These are phyloP conservation scores for Solenopsis invicta DNA, from an alignment of 1,140 invertebrate genomes.

Conservation along the genomic window DNA sequence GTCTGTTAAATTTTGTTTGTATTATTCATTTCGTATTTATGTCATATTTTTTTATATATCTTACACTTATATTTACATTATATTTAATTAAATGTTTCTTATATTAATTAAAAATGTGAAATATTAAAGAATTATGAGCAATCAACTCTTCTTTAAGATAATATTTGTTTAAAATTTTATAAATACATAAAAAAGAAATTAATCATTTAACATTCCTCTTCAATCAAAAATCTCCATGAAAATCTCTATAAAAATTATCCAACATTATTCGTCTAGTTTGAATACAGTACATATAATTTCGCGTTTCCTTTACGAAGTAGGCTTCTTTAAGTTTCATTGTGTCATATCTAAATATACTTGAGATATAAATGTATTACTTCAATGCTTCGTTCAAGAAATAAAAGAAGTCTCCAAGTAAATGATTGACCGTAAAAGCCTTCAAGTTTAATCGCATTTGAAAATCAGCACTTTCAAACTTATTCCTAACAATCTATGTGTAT, in stretches of 20 bases:
- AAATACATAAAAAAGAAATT: conserved; percentile 10
- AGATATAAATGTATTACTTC: conserved; percentile 51
- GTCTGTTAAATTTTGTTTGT: too few species aligned
- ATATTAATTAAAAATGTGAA: too few species aligned
- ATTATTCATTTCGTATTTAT: too few species aligned
- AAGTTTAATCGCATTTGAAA: conserved; percentile 68
- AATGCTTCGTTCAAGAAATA: conserved; percentile 24
- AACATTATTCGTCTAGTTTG: neutral
- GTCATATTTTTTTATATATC: too few species aligned
- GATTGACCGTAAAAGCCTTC: conserved; percentile 47
- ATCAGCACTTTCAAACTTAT: neutral
- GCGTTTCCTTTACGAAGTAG: neutral
- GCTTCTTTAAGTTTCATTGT: conserved; percentile 6
- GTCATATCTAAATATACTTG: neutral
- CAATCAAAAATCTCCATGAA: neutral
- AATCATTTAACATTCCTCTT: neutral
- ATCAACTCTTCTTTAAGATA: too few species aligned
- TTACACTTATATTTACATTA: too few species aligned
- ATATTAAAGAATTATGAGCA: too few species aligned
- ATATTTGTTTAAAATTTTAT: neutral
- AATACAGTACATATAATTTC: neutral
- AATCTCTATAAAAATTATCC: neutral
- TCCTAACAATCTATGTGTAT: conserved; percentile 10
- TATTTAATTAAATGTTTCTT: too few species aligned
- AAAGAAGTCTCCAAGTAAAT: neutral